Evolutionary conservation across 1,140 invertebrate genomes (phyloP), one percentile per base, ranked within the genome.

Genomic region (Listronotus bonariensis): DNA sequence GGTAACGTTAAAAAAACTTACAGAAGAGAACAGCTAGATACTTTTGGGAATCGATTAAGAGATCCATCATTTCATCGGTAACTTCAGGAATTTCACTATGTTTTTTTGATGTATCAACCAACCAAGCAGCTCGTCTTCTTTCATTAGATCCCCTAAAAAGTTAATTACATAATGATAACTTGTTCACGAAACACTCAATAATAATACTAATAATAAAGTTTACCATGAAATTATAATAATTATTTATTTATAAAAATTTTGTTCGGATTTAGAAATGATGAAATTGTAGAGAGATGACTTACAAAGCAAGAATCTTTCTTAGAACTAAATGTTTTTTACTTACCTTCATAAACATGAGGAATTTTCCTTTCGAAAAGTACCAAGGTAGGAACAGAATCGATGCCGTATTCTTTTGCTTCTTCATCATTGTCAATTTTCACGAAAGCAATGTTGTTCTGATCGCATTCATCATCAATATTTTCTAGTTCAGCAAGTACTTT

Each of bases 391-490:
- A 93, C 80, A 3, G 81, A 79, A 68, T 93, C 91, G 71, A 95
- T 93, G 51, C 92, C 92, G 75, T 93, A 95, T 78, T 95, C 92
- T 75, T 91, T 92, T 20, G 92, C 93, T 80, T 95, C 92, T 54
- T 89, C 88, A 61, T 88, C 86, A 72, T 96, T 92, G 74, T 92
- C 91, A 67, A 96, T 95, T 78, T 97, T 97, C 1, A 96, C 93
- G 77, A 97, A 94, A 15, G 91, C 91, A 71, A 97, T 95, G 72
- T 92, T 91, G 75, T 93, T 92, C 75, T 92, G 87, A 80, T 96
- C 93, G 79, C 92, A 95, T 76, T 96, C 93, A 78, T 96, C 93
- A 75, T 96, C 93, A 71, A 97, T 96, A 74, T 94, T 96, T 82
- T 96, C 94, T 71, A 97, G 80, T 80, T 96, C 93, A 32, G 83